Percentiles rank a stretch among this genome's conserved stretches.
Conservation (phyloP, 2,113 vertebrate species). For the Ibidorhyncha struthersii region DNA sequence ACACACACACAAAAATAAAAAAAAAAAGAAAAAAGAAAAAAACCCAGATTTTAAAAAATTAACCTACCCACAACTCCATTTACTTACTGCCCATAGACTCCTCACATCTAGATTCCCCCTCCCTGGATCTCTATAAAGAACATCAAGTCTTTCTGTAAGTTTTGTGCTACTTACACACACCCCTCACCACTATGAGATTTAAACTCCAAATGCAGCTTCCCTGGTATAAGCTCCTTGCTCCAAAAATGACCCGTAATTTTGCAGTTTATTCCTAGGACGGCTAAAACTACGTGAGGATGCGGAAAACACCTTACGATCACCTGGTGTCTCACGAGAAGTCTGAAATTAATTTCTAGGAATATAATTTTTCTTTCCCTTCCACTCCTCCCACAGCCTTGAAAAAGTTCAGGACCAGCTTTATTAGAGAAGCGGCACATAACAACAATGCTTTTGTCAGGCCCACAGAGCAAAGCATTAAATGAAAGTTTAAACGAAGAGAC, state of each 20-base stretch:
- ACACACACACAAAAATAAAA: neutral
- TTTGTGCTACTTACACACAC: neutral
- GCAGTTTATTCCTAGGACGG: neutral
- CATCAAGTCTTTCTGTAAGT: fast-evolving
- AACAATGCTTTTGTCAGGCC: neutral
- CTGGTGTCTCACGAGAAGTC: neutral
- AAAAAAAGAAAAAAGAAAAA: neutral
- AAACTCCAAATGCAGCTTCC: neutral
- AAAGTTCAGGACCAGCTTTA: neutral
- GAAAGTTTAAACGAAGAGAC: neutral
- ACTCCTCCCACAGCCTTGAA: neutral
- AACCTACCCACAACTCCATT: neutral
- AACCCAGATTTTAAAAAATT: neutral
- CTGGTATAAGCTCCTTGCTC: neutral
- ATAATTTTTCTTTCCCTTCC: neutral
- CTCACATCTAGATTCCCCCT: neutral
- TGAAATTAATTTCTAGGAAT: neutral
- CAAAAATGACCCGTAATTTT: neutral
- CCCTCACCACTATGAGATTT: too few relatives aligned
- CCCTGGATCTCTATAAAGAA: neutral
- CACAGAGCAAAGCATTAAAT: neutral
- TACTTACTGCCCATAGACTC: neutral
- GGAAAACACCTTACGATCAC: fast-evolving
- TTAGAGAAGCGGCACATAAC: neutral
- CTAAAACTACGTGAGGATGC: neutral